Percentiles rank a stretch among this genome's conserved stretches.
Evolutionary conservation across 35 echinoderm and acorn worm genomes (phyloP).

Genomic region (Nesometra sesokonis): DNA sequence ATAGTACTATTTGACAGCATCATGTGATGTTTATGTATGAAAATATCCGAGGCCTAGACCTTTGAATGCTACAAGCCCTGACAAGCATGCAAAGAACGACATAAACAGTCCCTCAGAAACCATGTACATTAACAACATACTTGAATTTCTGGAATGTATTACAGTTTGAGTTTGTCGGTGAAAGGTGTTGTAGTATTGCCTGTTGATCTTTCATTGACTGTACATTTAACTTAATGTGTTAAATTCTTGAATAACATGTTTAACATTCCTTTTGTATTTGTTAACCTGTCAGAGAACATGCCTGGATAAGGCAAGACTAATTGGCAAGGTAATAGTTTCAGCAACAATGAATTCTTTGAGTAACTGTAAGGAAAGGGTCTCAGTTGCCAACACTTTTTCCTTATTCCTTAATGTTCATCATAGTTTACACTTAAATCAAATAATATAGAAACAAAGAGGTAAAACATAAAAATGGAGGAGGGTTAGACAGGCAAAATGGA

Average conservation of each 20-base stretch:
- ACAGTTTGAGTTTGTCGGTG: neutral
- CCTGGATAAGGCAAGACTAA: neutral
- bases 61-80: neutral
- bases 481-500: too few relatives aligned
- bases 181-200: neutral
- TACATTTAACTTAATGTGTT: neutral
- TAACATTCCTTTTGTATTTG: neutral
- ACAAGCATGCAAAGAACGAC: neutral
- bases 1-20: too few relatives aligned
- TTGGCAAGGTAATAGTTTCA: neutral
- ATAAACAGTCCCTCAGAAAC: neutral
- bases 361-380: too few relatives aligned
- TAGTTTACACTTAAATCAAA: too few relatives aligned
- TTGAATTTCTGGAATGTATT: neutral
- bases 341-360: too few relatives aligned
- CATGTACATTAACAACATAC: neutral
- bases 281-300: neutral
- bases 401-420: too few relatives aligned
- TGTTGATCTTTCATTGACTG: neutral
- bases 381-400: too few relatives aligned
- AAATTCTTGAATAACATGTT: neutral
- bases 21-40: neutral
- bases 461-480: too few relatives aligned
- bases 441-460: too few relatives aligned
- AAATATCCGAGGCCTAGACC: neutral